Conservation (phyloP, 2,888 invertebrate genomes). For the Gymnosoma rotundatum region DNA sequence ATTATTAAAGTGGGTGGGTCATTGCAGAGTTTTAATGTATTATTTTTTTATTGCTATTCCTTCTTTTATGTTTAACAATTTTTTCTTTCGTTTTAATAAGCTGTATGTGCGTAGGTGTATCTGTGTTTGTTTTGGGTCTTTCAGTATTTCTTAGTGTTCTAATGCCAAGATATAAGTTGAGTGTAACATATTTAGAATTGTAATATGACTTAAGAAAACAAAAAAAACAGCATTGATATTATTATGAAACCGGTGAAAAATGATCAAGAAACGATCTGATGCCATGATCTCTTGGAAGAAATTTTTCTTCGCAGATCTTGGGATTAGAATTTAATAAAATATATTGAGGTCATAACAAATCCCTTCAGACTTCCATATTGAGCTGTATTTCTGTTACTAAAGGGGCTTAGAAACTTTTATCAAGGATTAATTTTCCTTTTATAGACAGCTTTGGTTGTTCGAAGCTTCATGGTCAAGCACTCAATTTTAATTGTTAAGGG, state of each 20-base stretch:
- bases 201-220: background rate
- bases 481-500: conserved; percentile 59
- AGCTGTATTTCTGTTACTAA: too few relatives aligned
- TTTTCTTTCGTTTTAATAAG: background rate
- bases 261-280: too few relatives aligned
- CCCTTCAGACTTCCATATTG: too few relatives aligned
- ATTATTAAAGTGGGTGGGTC: conserved; percentile 57
- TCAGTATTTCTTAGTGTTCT: conserved; percentile 13
- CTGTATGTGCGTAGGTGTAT: conserved; percentile 7
- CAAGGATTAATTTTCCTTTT: conserved; percentile 10
- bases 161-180: background rate
- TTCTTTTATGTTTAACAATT: conserved; percentile 20
- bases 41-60: conserved; percentile 26
- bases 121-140: background rate
- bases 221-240: background rate
- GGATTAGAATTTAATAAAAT: too few relatives aligned
- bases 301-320: too few relatives aligned
- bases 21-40: conserved; percentile 57
- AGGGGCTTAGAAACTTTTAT: conserved; percentile 13
- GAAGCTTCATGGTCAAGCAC: conserved; percentile 69
- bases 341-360: too few relatives aligned
- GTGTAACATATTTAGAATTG: too few relatives aligned
- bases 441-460: conserved; percentile 9
- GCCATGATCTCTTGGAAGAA: too few relatives aligned
- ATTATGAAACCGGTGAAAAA: too few relatives aligned